Evolutionary conservation across 2,888 invertebrate species (phyloP), one percentile per base, ranked within the genome.

Genomic region (Oscheius onirici): DNA sequence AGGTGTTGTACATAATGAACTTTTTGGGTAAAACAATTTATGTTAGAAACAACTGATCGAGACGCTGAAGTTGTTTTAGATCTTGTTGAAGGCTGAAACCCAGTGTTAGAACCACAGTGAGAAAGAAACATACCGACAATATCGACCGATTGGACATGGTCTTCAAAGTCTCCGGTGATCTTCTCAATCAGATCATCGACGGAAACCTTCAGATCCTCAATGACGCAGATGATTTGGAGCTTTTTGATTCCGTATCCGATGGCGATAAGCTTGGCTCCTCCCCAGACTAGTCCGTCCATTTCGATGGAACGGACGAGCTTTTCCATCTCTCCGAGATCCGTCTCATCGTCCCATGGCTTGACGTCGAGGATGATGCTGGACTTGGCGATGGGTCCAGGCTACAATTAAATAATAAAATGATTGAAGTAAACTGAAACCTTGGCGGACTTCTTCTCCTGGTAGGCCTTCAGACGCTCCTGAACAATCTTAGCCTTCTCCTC

Each of bases 321-420:
- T 88, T 97, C 97, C 92, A 97, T 92, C 88, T 92, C 92, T 81
- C 91, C 92, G 93, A 97, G 93, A 86, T 97, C 93, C 41, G 96
- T 97, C 89, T 95, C 95, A 90, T 97, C 97, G 88, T 95, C 82
- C 97, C 97, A 97, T 26, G 95, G 95, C 89, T 99, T 99, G 13
- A 97, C 95, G 88, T 97, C 97, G 54, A 97, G 90, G 81, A 97
- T 91, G 77, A 99, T 93, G 83, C 93, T 95, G 54, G 95, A 96
- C 88, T 97, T 99, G 71, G 97, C 97, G 89, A 99, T 94, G 6
- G 95, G 90, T 66, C 86, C 88, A 10, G 95, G 94, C 90, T 97
- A 97, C 60, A 74, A 71, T 5, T 10, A 17, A 3, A 3, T 8
- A 46, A 3, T 46, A 34, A 3, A 46, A 8, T 46, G 46, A 8